Evolutionary conservation across 2,888 invertebrate genomes (phyloP).

Genomic region (Antheraea assamensis): DNA sequence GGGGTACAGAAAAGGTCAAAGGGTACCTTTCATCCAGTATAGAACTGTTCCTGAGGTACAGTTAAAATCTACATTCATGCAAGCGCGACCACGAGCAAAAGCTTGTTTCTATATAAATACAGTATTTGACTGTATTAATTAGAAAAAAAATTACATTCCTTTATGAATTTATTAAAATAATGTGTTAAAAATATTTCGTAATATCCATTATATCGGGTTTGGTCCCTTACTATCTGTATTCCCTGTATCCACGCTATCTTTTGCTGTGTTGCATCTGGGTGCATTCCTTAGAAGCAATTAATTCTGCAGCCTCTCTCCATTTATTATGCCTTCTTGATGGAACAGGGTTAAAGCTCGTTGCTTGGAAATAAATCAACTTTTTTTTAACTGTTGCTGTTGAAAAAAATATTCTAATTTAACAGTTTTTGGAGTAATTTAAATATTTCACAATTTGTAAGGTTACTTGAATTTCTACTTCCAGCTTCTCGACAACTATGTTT

Average conservation of each 20-base stretch:
- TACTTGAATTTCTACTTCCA: too few species aligned
- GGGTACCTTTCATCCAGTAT: too few species aligned
- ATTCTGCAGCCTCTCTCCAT: constrained; percentile 61
- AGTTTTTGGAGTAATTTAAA: background rate
- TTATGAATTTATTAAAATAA: too few species aligned
- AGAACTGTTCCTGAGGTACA: too few species aligned
- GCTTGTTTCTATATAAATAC: too few species aligned
- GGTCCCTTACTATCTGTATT: background rate
- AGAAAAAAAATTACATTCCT: too few species aligned
- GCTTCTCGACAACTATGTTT: too few species aligned
- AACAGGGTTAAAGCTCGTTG: constrained; percentile 44
- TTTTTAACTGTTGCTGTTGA: background rate
- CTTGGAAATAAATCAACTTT: constrained; percentile 30
- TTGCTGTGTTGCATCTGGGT: constrained; percentile 63
- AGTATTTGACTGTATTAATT: too few species aligned
- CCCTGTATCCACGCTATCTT: constrained; percentile 48
- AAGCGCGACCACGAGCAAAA: too few species aligned
- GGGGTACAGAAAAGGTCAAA: too few species aligned
- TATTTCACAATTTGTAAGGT: background rate
- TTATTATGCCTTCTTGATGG: constrained; percentile 68
- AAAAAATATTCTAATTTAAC: background rate
- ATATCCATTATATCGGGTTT: background rate
- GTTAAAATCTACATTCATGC: too few species aligned
- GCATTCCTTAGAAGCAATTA: constrained; percentile 68
- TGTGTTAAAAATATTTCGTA: too few species aligned